Evolutionary conservation across 2,888 invertebrate species (phyloP).

Genomic region (Drosophila picticornis): DNA sequence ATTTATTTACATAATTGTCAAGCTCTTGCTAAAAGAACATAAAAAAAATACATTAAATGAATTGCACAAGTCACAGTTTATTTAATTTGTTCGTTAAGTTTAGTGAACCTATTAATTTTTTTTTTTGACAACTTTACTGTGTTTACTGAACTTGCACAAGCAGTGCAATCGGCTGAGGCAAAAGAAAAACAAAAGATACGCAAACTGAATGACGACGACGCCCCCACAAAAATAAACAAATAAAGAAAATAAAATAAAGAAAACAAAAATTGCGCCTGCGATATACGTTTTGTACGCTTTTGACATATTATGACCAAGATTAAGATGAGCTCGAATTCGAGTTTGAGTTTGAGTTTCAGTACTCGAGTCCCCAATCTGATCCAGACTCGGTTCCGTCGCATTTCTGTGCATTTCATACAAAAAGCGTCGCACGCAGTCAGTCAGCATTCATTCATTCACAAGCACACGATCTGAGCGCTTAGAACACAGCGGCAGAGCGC

Average conservation of each 20-base stretch:
- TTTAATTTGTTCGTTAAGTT: not conserved
- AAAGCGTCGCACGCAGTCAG: slow-evolving; percentile 63
- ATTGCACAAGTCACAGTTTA: slow-evolving; percentile 3
- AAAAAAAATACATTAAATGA: not conserved
- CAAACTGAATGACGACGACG: slow-evolving; percentile 31
- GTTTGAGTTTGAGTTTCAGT: slow-evolving; percentile 5
- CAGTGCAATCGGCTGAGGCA: slow-evolving; percentile 24
- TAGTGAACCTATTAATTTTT: slow-evolving; percentile 1
- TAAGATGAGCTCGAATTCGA: slow-evolving; percentile 29
- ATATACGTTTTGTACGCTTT: slow-evolving; percentile 40
- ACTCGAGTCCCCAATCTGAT: not conserved
- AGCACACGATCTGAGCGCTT: slow-evolving; percentile 82
- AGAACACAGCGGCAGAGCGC: slow-evolving; percentile 70
- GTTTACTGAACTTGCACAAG: slow-evolving; percentile 16
- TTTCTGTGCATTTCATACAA: slow-evolving; percentile 70
- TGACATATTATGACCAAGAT: slow-evolving; percentile 60
- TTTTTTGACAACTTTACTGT: slow-evolving; percentile 6
- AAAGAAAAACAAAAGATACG: slow-evolving; percentile 13
- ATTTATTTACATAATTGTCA: slow-evolving; percentile 1
- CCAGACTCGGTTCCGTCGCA: slow-evolving; percentile 9
- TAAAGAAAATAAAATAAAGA: slow-evolving; percentile 10
- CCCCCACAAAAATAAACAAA: slow-evolving; percentile 32
- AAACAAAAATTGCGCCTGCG: slow-evolving; percentile 35
- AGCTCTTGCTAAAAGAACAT: not conserved
- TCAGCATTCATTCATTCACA: slow-evolving; percentile 81